Base-by-base conservation (phyloP, 2,888 invertebrate species). In the Epinotia bilunana region DNA sequence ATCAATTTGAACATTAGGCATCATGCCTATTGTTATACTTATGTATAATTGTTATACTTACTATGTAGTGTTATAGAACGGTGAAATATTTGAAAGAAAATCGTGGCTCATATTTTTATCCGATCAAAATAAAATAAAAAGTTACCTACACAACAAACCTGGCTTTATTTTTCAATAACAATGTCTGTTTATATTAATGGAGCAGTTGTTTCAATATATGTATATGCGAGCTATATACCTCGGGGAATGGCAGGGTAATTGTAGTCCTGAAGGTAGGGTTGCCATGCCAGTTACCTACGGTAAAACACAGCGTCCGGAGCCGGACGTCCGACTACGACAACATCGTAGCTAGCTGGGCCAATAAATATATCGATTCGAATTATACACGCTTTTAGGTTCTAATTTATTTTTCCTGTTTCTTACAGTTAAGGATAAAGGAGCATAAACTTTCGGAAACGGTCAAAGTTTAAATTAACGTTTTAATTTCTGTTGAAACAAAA, bases 121-220 rank as follows among this genome's bases (percentile, higher is more conserved):
- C 33, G 33, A 7, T 0, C 33, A 39, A 39, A 39, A 58, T 55
- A 55, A 58, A 28, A 58, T 58, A 58, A 28, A 58, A 62, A 16
- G 33, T 43, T 18, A 33, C 39, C 43, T 62, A 3, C 12, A 43
- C 11, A 62, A 62, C 9, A 18, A 43, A 18, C 43, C 11, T 9
- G 43, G 11, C 18, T 43, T 63, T 63, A 63, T 46, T 43, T 63
- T 63, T 63, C 43, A 63, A 46, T 63, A 63, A 46, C 63, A 63
- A 43, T 18, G 63, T 43, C 63, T 46, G 63, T 63, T 63, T 63
- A 20, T 20, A 39, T 39, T 58, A 39, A 55, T 53, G 20, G 39
- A 33, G 61, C 61, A 61, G n/a, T 57, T 57, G 18, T 67, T 57
- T 57, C n/a, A 69, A 28, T 33, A n/a, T n/a, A n/a, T n/a, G n/a